Evolutionary conservation across 1,140 invertebrate species (phyloP).

Genomic region (Dreissena rostriformis): DNA sequence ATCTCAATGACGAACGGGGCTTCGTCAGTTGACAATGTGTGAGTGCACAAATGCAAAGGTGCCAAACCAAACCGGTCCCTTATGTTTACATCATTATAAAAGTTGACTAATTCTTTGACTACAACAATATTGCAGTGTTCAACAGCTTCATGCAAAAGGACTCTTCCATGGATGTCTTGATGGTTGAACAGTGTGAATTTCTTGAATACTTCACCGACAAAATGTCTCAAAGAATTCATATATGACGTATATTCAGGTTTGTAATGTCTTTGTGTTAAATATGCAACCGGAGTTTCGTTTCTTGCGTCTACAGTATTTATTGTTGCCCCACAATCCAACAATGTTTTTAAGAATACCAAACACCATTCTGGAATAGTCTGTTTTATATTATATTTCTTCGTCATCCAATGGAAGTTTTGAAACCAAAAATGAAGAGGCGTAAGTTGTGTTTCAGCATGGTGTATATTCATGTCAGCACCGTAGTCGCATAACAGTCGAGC

Average conservation of each 20-base stretch:
- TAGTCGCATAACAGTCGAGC: neutral
- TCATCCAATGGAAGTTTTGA: conserved; percentile 4
- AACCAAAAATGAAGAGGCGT: conserved; percentile 11
- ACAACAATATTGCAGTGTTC: neutral
- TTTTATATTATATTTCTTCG: neutral
- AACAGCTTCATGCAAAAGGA: neutral
- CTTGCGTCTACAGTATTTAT: neutral
- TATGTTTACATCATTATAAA: neutral
- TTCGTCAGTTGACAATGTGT: conserved; percentile 1
- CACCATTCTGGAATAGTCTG: neutral
- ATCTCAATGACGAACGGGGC: neutral
- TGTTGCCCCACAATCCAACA: neutral
- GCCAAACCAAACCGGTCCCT: neutral
- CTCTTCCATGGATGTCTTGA: neutral
- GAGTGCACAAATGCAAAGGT: neutral
- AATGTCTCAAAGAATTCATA: neutral
- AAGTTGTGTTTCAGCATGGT: neutral
- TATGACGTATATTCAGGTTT: neutral
- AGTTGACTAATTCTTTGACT: conserved; percentile 1
- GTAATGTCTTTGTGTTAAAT: conserved; percentile 1
- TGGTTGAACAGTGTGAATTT: neutral
- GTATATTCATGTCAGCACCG: conserved; percentile 18
- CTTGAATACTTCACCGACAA: neutral
- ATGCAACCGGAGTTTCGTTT: neutral
- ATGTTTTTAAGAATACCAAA: neutral